Conservation (phyloP, 37 sponge, comb jelly and placozoan species). For the Tethya wilhelma region DNA sequence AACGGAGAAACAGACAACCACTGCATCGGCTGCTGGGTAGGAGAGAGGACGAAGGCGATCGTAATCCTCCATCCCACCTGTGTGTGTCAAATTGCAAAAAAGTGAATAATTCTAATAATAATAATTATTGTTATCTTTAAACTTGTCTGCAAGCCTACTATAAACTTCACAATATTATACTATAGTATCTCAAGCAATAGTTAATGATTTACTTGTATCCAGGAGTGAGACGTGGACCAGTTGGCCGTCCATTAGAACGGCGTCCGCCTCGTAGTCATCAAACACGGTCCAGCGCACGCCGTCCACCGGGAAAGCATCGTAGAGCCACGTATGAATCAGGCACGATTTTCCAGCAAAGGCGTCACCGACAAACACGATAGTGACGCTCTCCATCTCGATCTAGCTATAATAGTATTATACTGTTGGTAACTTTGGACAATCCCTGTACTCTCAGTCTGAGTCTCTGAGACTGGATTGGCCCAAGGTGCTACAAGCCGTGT, state of each 20-base stretch:
- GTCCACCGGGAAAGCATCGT: constrained; percentile 65
- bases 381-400: constrained; percentile 46
- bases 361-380: constrained; percentile 63
- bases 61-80: constrained; percentile 82
- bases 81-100: too few species aligned
- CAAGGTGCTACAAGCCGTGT: too few species aligned
- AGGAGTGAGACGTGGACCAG: constrained; percentile 48
- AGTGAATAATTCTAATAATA: too few species aligned
- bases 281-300: constrained; percentile 79
- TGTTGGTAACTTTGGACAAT: too few species aligned
- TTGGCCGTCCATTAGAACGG: constrained; percentile 59
- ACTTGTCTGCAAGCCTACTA: neutral
- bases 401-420: too few species aligned
- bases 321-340: constrained; percentile 59
- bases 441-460: too few species aligned
- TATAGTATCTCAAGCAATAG: too few species aligned
- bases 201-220: constrained; percentile 54
- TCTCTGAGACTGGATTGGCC: too few species aligned
- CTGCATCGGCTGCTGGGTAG: constrained; percentile 79
- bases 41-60: constrained; percentile 74
- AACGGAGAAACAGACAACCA: constrained; percentile 57
- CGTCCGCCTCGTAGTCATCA: constrained; percentile 61
- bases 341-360: constrained; percentile 77
- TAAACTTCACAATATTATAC: too few species aligned
- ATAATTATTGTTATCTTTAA: too few species aligned